Evolutionary conservation across 2,797 vertebrate genomes (phyloP).

Genomic region (Falco berigora): DNA sequence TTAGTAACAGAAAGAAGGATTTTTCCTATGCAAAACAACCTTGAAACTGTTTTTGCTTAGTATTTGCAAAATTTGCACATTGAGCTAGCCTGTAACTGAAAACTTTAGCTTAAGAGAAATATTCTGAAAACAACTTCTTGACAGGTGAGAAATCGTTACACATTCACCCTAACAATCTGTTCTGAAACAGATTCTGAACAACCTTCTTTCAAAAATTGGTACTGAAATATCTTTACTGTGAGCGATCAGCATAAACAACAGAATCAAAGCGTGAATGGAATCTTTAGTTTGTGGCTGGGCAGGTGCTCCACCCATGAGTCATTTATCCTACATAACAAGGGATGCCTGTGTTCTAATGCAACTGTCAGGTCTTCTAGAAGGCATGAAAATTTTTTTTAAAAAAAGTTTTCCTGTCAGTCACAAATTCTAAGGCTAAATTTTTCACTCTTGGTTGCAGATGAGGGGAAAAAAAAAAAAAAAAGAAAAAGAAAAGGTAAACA

Average conservation of each 20-base stretch:
- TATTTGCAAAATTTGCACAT: neutral
- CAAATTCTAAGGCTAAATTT: neutral
- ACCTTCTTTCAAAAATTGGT: neutral
- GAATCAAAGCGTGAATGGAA: slow-evolving; percentile 60
- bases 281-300: slow-evolving; percentile 59
- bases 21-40: neutral
- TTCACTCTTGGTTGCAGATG: neutral
- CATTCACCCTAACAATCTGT: neutral
- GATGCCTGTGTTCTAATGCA: neutral
- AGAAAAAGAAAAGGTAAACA: neutral
- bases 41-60: neutral
- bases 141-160: neutral
- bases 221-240: slow-evolving; percentile 1
- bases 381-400: neutral
- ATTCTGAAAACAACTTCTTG: neutral
- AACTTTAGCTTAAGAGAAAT: neutral
- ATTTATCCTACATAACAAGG: slow-evolving; percentile 14
- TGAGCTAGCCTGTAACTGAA: neutral
- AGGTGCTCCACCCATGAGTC: slow-evolving; percentile 60
- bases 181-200: neutral
- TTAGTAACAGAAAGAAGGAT: neutral
- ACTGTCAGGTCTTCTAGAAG: slow-evolving; percentile 8
- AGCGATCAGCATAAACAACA: slow-evolving; percentile 39
- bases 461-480: neutral
- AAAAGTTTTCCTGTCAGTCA: slow-evolving; percentile 4